These are phyloP conservation scores for Papilio protenor DNA, from an alignment of 2,888 invertebrate species.

Conservation along the genomic window DNA sequence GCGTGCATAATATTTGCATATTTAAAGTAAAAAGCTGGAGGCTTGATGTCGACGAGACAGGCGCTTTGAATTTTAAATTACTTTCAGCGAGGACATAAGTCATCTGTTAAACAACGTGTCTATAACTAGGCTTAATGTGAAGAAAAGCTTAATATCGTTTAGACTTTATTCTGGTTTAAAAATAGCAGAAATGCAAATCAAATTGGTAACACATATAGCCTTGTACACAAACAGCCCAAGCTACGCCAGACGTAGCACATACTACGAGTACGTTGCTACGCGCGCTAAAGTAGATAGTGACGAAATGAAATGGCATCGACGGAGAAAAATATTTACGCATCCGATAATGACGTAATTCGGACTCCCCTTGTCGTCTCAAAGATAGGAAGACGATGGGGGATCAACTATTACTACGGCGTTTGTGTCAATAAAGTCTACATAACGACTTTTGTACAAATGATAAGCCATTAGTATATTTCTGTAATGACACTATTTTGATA, in stretches of 20 bases:
- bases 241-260: constrained; percentile 16
- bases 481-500: not conserved
- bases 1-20: constrained; percentile 43
- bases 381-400: constrained; percentile 2
- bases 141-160: not conserved
- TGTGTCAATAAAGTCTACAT: not conserved
- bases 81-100: constrained; percentile 73
- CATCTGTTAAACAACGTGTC: constrained; percentile 65
- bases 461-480: not conserved
- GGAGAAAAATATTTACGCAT: constrained; percentile 34
- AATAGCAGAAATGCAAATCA: not conserved
- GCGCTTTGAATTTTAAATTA: constrained; percentile 80
- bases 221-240: not conserved
- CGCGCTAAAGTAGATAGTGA: not conserved
- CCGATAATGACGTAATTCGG: constrained; percentile 12
- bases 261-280: constrained; percentile 2
- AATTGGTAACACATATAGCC: not conserved
- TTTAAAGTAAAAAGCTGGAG: constrained; percentile 69
- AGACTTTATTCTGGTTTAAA: not conserved
- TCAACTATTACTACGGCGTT: not conserved
- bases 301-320: constrained; percentile 38
- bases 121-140: constrained; percentile 19
- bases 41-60: constrained; percentile 62
- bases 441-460: not conserved
- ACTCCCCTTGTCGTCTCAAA: constrained; percentile 15